Evolutionary conservation across 1,140 invertebrate genomes (phyloP).

Genomic region (Procambarus clarkii): DNA sequence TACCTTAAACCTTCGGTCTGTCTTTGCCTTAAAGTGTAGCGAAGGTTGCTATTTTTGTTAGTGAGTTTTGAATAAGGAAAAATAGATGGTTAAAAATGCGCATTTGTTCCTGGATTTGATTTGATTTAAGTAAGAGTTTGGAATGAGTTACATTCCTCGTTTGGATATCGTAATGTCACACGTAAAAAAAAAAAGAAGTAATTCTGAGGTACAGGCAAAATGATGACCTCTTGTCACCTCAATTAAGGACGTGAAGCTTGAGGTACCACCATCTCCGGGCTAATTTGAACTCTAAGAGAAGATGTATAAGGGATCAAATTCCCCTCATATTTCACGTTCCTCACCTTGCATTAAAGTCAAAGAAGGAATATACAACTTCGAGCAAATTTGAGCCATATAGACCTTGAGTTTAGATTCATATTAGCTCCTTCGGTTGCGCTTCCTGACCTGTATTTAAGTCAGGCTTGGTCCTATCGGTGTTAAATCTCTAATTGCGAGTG

Average conservation of each 20-base stretch:
- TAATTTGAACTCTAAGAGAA: background rate
- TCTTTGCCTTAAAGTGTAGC: no score
- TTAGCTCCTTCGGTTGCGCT: background rate
- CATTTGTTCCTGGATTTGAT: no score
- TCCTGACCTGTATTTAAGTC: conserved; percentile 5
- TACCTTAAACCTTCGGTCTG: no score
- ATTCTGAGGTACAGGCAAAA: background rate
- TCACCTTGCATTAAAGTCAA: background rate
- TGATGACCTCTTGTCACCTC: conserved; percentile 25
- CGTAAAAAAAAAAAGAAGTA: background rate
- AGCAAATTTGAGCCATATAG: background rate
- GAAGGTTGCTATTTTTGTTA: no score
- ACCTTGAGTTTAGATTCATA: background rate
- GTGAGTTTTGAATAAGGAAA: no score
- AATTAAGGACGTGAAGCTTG: background rate
- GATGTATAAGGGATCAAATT: background rate
- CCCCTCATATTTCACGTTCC: background rate
- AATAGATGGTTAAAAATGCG: no score
- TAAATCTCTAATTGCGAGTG: conserved; percentile 27
- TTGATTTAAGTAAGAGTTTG: no score
- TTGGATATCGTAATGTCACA: background rate
- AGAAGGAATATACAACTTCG: background rate
- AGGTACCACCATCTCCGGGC: background rate
- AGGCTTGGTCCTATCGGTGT: conserved; percentile 19
- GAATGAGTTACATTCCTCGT: no score